These are phyloP conservation scores for Oncorhynchus nerka DNA, from an alignment of 2,113 vertebrate species.

Conservation along the genomic window DNA sequence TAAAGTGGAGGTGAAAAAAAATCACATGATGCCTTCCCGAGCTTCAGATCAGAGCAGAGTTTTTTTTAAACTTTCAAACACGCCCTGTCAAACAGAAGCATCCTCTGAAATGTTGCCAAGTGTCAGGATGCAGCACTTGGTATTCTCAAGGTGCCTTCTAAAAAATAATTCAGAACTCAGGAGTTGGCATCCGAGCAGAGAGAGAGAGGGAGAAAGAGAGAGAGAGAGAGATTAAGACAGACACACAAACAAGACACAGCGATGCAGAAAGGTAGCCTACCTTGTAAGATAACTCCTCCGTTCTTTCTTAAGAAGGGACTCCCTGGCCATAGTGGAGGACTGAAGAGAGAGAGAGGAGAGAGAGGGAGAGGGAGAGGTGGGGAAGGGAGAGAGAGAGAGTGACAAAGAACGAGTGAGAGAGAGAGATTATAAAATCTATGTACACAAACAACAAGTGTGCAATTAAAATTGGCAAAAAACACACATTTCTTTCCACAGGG, in stretches of 20 bases:
- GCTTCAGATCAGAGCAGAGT: conserved; percentile 31
- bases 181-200: conserved; percentile 50
- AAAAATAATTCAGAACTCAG: conserved; percentile 66
- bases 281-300: conserved; percentile 93
- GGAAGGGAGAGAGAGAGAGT: too few species aligned
- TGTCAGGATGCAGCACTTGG: conserved; percentile 61
- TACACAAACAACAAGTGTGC: too few species aligned
- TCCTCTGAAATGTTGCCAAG: conserved; percentile 56
- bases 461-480: too few species aligned
- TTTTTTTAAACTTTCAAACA: conserved; percentile 51
- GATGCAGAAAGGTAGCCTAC: conserved; percentile 65
- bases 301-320: conserved; percentile 97
- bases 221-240: not conserved
- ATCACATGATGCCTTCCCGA: not conserved
- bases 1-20: not conserved
- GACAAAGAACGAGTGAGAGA: too few species aligned
- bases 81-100: conserved; percentile 44
- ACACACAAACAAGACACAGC: conserved; percentile 11
- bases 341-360: conserved; percentile 76
- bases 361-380: not conserved
- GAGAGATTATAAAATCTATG: too few species aligned
- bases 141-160: conserved; percentile 65
- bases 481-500: too few species aligned
- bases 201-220: conserved; percentile 2
- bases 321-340: conserved; percentile 95